A percentile compares a stretch with the other conserved stretches of the same genome.
Conservation (phyloP, 2,797 vertebrate genomes). For the Mico argentatus region DNA sequence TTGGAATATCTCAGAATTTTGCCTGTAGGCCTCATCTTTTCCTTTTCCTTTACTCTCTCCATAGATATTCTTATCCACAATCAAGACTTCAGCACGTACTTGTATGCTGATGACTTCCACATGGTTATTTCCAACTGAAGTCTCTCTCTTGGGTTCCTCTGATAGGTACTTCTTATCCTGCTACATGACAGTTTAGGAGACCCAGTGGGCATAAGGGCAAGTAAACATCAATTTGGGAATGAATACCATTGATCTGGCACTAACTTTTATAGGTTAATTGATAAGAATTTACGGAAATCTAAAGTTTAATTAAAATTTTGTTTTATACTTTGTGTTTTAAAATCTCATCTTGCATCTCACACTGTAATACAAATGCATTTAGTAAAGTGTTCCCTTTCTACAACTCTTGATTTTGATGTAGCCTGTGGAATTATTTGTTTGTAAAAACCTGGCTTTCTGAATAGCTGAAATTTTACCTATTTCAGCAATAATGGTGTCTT, state of each 20-base stretch:
- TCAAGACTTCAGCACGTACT: too few relatives aligned
- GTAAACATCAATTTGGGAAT: not conserved
- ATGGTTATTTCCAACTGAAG: not conserved
- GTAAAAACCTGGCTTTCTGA: not conserved
- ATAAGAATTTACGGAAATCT: not conserved
- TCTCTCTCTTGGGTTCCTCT: not conserved
- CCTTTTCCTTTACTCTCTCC: not conserved
- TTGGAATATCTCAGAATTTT: not conserved
- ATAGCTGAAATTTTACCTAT: not conserved
- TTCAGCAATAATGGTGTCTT: not conserved
- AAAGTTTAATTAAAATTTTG: constrained; percentile 10
- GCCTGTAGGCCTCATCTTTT: not conserved
- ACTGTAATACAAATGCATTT: not conserved
- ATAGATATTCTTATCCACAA: not conserved
- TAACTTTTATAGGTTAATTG: constrained; percentile 14
- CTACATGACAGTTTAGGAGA: not conserved
- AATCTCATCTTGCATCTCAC: not conserved
- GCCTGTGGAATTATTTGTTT: not conserved
- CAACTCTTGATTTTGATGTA: not conserved
- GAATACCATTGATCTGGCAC: not conserved
- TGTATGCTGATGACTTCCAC: not conserved
- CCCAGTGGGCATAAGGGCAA: not conserved
- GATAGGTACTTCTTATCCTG: not conserved
- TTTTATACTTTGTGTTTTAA: not conserved
- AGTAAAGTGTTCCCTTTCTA: not conserved